Conservation (phyloP, 2,113 vertebrate species). For the Odontesthes bonariensis region DNA sequence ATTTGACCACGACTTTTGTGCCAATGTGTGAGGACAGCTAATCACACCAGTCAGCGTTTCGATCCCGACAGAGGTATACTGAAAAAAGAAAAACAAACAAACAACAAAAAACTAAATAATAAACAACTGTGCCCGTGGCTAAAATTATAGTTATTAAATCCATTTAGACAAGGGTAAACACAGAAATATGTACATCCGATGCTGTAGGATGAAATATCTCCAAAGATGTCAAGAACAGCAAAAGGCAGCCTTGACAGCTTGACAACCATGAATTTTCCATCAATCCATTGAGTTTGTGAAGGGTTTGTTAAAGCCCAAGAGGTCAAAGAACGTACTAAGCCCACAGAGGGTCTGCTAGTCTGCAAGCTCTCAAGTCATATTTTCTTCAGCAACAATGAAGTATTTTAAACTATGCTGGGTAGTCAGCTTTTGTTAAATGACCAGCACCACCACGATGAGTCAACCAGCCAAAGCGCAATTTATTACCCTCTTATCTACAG, state of each 20-base stretch:
- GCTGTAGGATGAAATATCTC: constrained; percentile 30
- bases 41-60: not conserved
- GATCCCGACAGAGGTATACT: not conserved
- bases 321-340: constrained; percentile 26
- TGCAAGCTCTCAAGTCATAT: not conserved
- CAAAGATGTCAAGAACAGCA: constrained; percentile 20
- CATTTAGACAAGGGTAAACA: constrained; percentile 11
- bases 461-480: not conserved
- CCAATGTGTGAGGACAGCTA: not conserved
- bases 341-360: constrained; percentile 3
- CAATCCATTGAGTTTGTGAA: constrained; percentile 43
- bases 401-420: not conserved
- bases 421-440: not conserved
- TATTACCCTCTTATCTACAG: not conserved
- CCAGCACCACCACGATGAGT: not conserved
- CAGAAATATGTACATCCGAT: constrained; percentile 31
- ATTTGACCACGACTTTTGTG: not conserved
- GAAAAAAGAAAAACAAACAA: constrained; percentile 14
- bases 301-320: constrained; percentile 28
- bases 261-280: constrained; percentile 53
- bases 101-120: constrained; percentile 6
- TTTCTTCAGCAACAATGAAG: not conserved
- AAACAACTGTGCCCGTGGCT: not conserved
- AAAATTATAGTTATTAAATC: constrained; percentile 43
- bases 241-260: constrained; percentile 41